These are phyloP conservation scores for Ormyrus nitidulus DNA, from an alignment of 2,888 invertebrate genomes.

Conservation along the genomic window DNA sequence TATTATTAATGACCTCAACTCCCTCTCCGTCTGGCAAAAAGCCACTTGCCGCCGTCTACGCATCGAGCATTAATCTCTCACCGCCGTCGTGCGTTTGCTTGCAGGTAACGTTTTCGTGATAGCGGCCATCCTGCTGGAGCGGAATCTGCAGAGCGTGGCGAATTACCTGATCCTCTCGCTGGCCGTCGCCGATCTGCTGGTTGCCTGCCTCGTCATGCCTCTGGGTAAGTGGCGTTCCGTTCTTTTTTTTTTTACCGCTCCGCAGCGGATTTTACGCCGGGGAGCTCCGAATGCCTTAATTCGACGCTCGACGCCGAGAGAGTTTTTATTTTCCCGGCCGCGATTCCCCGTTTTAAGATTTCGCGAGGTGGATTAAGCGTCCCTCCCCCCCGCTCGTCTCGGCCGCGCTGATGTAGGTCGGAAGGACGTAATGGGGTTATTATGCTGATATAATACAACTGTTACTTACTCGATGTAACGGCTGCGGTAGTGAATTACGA, in stretches of 20 bases:
- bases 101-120: constrained; percentile 96
- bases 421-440: no score
- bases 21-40: not conserved
- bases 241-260: not conserved
- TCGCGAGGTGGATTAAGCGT: no score
- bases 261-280: no score
- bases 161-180: constrained; percentile 93
- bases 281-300: no score
- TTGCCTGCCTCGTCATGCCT: constrained; percentile 89
- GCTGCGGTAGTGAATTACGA: no score
- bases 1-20: constrained; percentile 14
- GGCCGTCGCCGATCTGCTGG: constrained; percentile 93
- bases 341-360: no score
- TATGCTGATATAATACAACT: no score
- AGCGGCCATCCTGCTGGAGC: constrained; percentile 91
- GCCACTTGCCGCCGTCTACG: not conserved
- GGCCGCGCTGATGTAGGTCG: no score
- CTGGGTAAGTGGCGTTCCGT: constrained; percentile 71
- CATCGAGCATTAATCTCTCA: not conserved
- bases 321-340: no score
- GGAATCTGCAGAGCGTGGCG: constrained; percentile 90
- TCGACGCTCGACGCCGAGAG: no score
- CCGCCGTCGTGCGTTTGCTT: constrained; percentile 28
- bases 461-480: no score
- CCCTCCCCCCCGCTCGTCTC: no score